phyloP scores from a whole-genome alignment of 2,113 vertebrate species.

The Ochotona curzoniae region DNA sequence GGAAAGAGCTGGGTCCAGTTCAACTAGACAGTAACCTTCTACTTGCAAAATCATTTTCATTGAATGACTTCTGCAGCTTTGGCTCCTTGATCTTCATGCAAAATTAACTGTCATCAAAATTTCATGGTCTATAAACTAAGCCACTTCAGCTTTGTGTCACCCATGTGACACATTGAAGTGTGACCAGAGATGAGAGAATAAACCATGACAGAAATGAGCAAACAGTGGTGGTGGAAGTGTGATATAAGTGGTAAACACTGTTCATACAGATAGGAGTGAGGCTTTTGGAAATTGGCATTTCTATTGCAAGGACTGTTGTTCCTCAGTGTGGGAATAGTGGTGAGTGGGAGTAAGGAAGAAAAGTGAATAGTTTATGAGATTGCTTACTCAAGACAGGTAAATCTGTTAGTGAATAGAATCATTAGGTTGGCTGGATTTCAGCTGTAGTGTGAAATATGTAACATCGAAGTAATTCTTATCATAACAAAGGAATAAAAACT shows the following conservation, averaged over 20 bases:
- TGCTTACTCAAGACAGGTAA: conserved; percentile 35
- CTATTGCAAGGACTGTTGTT: conserved; percentile 15
- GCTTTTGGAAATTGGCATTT: conserved; percentile 56
- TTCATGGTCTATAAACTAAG: conserved; percentile 88
- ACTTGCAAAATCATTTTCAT: conserved; percentile 77
- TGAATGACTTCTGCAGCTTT: conserved; percentile 86
- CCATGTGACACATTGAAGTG: conserved; percentile 82
- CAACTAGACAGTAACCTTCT: conserved; percentile 77
- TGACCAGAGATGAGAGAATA: conserved; percentile 81
- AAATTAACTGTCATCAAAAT: conserved; percentile 89
- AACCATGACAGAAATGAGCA: conserved; percentile 72
- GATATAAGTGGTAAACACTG: conserved; percentile 61
- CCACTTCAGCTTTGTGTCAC: conserved; percentile 83
- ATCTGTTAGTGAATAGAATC: conserved; percentile 21
- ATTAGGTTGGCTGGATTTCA: conserved; percentile 18
- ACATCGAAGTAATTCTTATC: conserved; percentile 42
- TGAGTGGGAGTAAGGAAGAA: conserved; percentile 34
- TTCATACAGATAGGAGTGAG: conserved; percentile 38
- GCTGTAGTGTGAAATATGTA: conserved; percentile 18
- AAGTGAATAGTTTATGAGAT: background rate
- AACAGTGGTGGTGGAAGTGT: conserved; percentile 59
- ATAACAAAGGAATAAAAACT: conserved; percentile 28
- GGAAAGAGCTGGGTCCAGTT: conserved; percentile 77
- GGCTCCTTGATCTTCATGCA: conserved; percentile 88
- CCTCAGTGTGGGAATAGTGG: background rate